Evolutionary conservation across 2,888 invertebrate species (phyloP).

Genomic region (Erpobdella octoculata): DNA sequence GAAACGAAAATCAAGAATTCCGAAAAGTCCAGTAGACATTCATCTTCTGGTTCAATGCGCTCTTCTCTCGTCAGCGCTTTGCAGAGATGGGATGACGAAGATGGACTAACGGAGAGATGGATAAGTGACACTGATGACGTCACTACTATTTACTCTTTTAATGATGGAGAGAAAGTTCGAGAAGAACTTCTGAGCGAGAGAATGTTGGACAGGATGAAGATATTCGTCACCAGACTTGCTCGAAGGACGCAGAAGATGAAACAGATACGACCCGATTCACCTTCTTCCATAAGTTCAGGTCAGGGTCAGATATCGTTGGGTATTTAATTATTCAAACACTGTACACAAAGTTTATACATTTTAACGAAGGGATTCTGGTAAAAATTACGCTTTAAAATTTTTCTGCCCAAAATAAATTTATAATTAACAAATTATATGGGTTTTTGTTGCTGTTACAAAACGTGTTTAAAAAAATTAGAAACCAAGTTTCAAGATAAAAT

Average conservation of each 20-base stretch:
- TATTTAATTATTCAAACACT: background rate
- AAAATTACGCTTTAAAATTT: background rate
- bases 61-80: background rate
- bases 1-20: too few species aligned
- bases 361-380: background rate
- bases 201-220: background rate
- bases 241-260: constrained; percentile 18
- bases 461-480: too few species aligned
- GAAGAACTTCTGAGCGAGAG: background rate
- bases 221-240: constrained; percentile 8
- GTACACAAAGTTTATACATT: background rate
- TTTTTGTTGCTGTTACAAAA: too few species aligned
- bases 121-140: background rate
- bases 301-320: background rate
- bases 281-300: constrained; percentile 15
- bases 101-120: background rate
- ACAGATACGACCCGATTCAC: constrained; percentile 20
- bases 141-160: background rate
- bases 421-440: too few species aligned
- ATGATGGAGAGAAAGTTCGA: background rate
- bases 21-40: too few species aligned
- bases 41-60: background rate
- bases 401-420: too few species aligned
- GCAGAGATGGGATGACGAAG: background rate
- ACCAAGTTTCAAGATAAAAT: too few species aligned